Evolutionary conservation across 2,888 invertebrate genomes (phyloP).

Genomic region (Oscheius sp.): DNA sequence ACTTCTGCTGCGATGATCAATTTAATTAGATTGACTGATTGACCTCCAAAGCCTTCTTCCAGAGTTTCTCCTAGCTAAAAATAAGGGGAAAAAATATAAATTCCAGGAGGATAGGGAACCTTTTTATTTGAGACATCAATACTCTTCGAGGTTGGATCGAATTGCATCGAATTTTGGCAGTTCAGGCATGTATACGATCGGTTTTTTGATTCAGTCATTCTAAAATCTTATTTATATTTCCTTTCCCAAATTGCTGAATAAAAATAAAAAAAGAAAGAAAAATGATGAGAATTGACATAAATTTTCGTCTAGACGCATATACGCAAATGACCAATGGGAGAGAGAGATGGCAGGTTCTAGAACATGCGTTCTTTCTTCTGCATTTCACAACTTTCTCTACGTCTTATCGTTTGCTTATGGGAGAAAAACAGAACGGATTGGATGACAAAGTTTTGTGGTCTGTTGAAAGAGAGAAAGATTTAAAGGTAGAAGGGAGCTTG

Average conservation of each 20-base stretch:
- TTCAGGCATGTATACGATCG: slow-evolving; percentile 34
- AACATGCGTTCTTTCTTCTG: background rate
- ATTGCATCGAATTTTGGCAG: slow-evolving; percentile 38
- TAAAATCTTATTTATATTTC: background rate
- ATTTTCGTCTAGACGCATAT: slow-evolving; percentile 1
- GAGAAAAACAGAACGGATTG: no score
- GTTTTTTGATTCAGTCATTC: background rate
- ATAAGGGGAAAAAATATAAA: background rate
- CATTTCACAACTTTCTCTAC: no score
- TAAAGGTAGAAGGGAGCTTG: background rate
- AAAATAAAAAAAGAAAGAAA: background rate
- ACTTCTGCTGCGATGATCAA: slow-evolving; percentile 54
- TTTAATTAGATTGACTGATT: slow-evolving; percentile 55
- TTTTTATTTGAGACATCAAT: slow-evolving; percentile 32
- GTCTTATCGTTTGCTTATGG: no score
- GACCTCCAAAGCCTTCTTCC: slow-evolving; percentile 39
- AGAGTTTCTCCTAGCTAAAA: slow-evolving; percentile 17
- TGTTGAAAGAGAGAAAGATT: no score
- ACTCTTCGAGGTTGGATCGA: slow-evolving; percentile 36
- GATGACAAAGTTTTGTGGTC: no score
- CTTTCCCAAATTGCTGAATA: background rate
- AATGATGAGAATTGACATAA: slow-evolving; percentile 12
- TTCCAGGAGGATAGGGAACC: background rate
- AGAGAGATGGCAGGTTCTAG: slow-evolving; percentile 3
- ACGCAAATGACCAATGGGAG: slow-evolving; percentile 8